These are phyloP conservation scores for Prionailurus viverrinus DNA, from an alignment of 2,113 vertebrate genomes.

Conservation along the genomic window DNA sequence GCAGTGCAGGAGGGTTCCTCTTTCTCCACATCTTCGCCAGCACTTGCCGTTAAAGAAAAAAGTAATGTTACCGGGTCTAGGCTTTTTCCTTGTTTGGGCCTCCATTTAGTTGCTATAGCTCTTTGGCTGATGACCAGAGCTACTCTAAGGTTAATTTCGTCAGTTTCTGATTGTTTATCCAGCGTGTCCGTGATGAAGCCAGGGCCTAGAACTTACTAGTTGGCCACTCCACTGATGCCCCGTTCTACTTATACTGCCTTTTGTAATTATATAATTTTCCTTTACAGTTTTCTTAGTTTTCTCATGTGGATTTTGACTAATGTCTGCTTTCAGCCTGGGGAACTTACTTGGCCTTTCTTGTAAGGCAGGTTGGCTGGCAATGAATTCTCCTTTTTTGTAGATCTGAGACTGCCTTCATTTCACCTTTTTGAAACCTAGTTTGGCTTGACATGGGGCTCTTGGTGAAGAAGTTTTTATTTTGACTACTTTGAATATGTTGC, in stretches of 20 bases:
- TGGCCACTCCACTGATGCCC: background rate
- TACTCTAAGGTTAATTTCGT: background rate
- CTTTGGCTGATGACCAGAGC: background rate
- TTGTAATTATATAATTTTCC: background rate
- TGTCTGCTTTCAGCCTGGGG: background rate
- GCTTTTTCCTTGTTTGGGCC: background rate
- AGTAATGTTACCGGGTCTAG: background rate
- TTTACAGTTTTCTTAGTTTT: background rate
- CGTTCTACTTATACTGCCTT: background rate
- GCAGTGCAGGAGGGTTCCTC: background rate
- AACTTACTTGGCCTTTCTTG: background rate
- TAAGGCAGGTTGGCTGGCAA: background rate
- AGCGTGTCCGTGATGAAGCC: background rate
- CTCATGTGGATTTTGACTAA: background rate
- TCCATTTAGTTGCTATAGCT: background rate
- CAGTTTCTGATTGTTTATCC: background rate
- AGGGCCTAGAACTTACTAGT: background rate
- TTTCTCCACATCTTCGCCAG: background rate
- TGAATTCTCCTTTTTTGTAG: background rate
- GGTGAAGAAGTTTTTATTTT: background rate
- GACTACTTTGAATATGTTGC: background rate
- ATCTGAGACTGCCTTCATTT: background rate
- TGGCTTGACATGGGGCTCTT: background rate
- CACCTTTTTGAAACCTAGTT: background rate
- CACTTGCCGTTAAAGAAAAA: background rate